Base-by-base conservation (phyloP, 2,797 vertebrate genomes). In the Orientallactaga sibirica region DNA sequence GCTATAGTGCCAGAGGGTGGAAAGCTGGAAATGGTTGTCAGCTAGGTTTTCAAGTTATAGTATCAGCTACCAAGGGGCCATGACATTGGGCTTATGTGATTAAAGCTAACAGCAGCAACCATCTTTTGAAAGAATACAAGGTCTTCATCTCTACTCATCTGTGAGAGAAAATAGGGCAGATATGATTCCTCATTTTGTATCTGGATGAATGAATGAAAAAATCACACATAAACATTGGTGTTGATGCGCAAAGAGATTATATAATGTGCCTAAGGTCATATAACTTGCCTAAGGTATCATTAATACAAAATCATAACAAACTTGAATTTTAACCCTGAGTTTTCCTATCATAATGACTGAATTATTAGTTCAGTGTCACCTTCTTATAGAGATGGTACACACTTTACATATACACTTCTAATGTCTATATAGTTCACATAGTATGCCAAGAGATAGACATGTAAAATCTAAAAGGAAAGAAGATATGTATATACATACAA, bases 141-240 rank as follows among this genome's bases (percentile, higher is more conserved):
- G 14, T 76, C 11, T 92, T 79, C 75, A 68, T 92, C 88, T 93
- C 88, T 86, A n/a, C 22, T 58, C 58, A 74, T 41, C 41, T 75
- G 11, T 91, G 73, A 95, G 27, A 93, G 19, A 91, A 93, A 89
- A 84, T 20, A 74, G 70, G 70, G 89, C 62, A 78, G 24, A 94
- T 24, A 48, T 91, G 27, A 48, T 76, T 84, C 76, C 5, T 87
- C 66, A 91, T 87, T 88, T 92, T 87, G 76, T 85, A 75, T 92
- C 76, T 92, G 58, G 62, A 27, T 82, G 16, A 27, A 76, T 55
- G 43, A 7, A 10, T 84, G 12, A 22, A 92, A 86, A 82, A 84
- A 27, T 80, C 10, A 82, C 12, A 74, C 29, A 81, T 18, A 73
- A 18, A 80, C 48, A 71, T 77, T 70, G 90, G 79, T 73, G 29